phyloP scores from a whole-genome alignment of 2,888 invertebrate species.

The Exocentrus adspersus region DNA sequence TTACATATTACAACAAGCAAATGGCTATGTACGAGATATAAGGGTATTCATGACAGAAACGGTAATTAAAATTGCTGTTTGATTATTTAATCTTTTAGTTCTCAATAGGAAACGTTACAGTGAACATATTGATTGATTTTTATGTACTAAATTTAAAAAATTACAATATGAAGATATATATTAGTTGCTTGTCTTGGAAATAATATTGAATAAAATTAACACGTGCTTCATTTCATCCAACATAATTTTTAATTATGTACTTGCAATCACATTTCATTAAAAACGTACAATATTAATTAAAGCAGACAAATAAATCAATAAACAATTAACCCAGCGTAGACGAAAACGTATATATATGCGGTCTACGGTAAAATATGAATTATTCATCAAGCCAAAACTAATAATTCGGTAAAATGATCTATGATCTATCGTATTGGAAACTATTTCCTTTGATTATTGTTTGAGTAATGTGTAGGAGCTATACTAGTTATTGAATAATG shows the following conservation, averaged over 20 bases:
- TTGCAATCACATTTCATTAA: background rate
- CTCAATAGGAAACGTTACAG: too few species aligned
- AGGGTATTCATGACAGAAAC: too few species aligned
- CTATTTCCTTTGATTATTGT: conserved; percentile 50
- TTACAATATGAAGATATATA: too few species aligned
- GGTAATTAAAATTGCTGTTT: too few species aligned
- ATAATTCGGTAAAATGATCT: conserved; percentile 44
- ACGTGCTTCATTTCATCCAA: background rate
- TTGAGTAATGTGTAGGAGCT: conserved; percentile 56
- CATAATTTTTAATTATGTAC: background rate
- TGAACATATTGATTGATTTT: too few species aligned
- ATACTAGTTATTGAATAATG: conserved; percentile 61
- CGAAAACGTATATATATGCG: background rate
- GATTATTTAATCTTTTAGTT: too few species aligned
- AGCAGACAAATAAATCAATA: conserved; percentile 17
- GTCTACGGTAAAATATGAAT: conserved; percentile 14
- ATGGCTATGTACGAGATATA: too few species aligned
- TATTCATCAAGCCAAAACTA: conserved; percentile 31
- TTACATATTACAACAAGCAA: background rate
- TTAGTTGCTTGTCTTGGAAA: too few species aligned
- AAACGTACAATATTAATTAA: background rate
- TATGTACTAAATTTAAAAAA: too few species aligned
- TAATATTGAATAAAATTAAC: too few species aligned
- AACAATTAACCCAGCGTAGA: conserved; percentile 1
- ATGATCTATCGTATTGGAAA: conserved; percentile 47